Conservation (phyloP, 2,113 vertebrate species). For the Labrus mixtus region DNA sequence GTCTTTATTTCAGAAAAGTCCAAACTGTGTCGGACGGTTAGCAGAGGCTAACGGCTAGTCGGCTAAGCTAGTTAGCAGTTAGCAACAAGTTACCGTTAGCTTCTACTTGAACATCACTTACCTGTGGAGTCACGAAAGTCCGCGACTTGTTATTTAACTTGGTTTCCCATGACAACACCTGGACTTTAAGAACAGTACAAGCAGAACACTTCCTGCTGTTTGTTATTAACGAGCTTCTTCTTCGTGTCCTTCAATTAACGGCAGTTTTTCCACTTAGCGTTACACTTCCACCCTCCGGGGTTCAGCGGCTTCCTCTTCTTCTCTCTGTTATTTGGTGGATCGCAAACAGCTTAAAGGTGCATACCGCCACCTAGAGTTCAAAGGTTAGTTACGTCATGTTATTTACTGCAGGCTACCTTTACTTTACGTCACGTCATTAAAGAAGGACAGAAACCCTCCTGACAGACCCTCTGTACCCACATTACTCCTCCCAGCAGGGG, state of each 20-base stretch:
- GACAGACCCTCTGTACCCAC: no score
- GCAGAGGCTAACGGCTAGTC: slow-evolving; percentile 45
- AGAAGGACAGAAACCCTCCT: no score
- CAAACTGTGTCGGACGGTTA: not conserved
- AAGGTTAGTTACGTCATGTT: no score
- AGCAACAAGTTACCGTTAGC: slow-evolving; percentile 5
- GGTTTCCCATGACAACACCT: slow-evolving; percentile 40
- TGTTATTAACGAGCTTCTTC: not conserved
- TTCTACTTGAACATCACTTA: slow-evolving; percentile 39
- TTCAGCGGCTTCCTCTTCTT: no score
- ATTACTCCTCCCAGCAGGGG: no score
- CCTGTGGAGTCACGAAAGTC: slow-evolving; percentile 43
- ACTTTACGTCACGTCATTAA: no score
- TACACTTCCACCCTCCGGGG: not conserved
- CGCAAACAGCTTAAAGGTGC: no score
- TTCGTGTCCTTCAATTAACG: no score
- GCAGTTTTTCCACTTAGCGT: not conserved
- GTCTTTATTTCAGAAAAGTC: not conserved
- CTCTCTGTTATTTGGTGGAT: no score
- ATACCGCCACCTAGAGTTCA: no score
- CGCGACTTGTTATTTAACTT: slow-evolving; percentile 23
- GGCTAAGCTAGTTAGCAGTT: slow-evolving; percentile 27
- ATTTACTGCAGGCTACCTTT: no score
- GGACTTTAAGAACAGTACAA: slow-evolving; percentile 32
- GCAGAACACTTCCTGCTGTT: slow-evolving; percentile 60